phyloP scores from a whole-genome alignment of 2,113 vertebrate genomes.

The Oncorhynchus kisutch region DNA sequence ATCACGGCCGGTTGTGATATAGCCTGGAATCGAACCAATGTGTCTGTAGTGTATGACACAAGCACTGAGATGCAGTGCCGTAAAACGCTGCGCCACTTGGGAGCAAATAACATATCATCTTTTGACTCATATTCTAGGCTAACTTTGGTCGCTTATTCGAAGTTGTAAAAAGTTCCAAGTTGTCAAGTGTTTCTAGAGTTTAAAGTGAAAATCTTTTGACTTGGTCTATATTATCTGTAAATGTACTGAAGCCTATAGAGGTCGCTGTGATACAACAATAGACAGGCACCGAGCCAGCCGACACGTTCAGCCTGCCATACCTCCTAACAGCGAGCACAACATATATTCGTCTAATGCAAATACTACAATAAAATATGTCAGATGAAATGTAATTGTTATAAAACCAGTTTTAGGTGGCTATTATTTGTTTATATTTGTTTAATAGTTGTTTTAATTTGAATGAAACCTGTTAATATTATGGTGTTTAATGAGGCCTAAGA shows the following conservation, averaged over 20 bases:
- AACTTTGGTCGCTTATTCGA: too few species aligned
- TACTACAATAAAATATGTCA: neutral
- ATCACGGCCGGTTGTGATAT: too few species aligned
- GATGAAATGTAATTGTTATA: too few species aligned
- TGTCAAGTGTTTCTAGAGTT: neutral
- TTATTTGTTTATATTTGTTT: neutral
- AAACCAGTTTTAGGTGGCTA: too few species aligned
- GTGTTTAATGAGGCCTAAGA: neutral
- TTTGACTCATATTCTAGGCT: too few species aligned
- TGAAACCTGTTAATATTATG: neutral
- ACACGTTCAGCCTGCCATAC: neutral
- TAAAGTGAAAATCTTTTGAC: too few species aligned
- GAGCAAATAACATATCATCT: too few species aligned
- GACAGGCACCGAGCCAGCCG: slow-evolving; percentile 28
- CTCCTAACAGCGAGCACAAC: neutral
- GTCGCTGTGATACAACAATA: slow-evolving; percentile 75
- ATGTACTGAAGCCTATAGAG: slow-evolving; percentile 64
- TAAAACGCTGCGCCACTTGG: too few species aligned
- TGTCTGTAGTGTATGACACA: too few species aligned
- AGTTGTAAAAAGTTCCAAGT: neutral
- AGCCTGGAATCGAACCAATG: too few species aligned
- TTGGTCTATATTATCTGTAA: neutral
- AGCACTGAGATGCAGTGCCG: too few species aligned
- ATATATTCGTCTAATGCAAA: neutral
- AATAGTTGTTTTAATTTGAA: neutral